Base-by-base conservation (phyloP, 1,140 invertebrate genomes). In the Aphelinus atriplicis region DNA sequence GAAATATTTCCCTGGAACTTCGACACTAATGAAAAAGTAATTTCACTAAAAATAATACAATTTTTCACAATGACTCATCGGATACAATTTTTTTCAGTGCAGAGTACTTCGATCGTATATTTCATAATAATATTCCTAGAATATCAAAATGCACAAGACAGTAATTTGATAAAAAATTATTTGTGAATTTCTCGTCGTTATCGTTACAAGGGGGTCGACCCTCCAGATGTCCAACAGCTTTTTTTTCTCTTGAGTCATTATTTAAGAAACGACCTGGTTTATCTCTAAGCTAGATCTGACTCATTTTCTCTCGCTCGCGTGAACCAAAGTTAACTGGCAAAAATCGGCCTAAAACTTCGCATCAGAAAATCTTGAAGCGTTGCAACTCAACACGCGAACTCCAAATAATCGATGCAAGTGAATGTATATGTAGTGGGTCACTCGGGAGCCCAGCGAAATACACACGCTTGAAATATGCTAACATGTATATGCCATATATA, bases 321-420 rank as follows among this genome's bases (percentile, higher is more conserved):
- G 45, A 65, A 65, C 65, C 48, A 55, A 42, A 42, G 53, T 72
- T 72, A 64, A 3, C 7, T 48, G 50, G 2, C 45, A 7, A 42
- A 42, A 53, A 65, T 56, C 50, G 60, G 63, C 26, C 42, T 7
- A 42, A 53, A 48, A 51, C 45, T 71, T 26, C 3, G 6, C 46
- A 43, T 51, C 58, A 50, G 55, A 66, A 73, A 73, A 73, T 73
- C 63, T 66, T 43, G 6, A 61, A 60, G n/a, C 48, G 57, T 70
- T 2, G 10, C 53, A n/a, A 7, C 9, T 45, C 6, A 48, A 48
- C 71, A 67, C 71, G 71, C 71, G n/a, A 73, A 50, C 46, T 50
- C 53, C 4, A 67, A 63, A 50, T 73, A 73, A 73, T 60, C 56
- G 67, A 58, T 73, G 63, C 62, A 45, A 10, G 4, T 26, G 26